Base-by-base conservation (phyloP, 2,113 vertebrate genomes). In the Hippocampus mohnikei region DNA sequence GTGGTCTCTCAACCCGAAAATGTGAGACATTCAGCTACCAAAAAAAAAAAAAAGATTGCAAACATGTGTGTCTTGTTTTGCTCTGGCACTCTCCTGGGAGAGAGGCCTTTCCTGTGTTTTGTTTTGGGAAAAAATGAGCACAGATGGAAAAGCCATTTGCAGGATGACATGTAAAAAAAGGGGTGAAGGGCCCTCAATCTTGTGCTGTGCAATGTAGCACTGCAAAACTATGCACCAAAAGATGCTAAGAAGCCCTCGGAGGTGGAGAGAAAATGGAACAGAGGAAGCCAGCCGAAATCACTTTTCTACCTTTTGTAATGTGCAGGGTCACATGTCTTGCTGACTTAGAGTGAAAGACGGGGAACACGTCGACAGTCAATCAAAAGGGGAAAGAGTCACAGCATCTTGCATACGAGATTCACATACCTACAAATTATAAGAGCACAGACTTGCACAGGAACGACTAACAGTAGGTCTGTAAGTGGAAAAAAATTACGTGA, bases 91-190 rank as follows among this genome's bases (percentile, higher is more conserved):
- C 56, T 73, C 69, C 4, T 13, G 60, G 67, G 63, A 50, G n/a
- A 40, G 21, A 16, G 71, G 69, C 46, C 59, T 66, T 83, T 71
- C 67, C 77, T 46, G 67, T 72, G 59, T 44, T 42, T 72, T 52
- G 71, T 63, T 55, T 66, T 66, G 53, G 59, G 75, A 58, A 64
- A 64, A 71, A 71, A 70, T 40, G 59, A 56, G 55, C 21, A 50
- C 86, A 88, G 79, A 87, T 85, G 90, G 85, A 85, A 88, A 85
- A 88, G 70, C 48, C 50, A 90, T 92, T 84, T 85, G 61, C 66
- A 66, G 71, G 79, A 76, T 77, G 73, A 78, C 55, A 59, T 75
- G 59, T 70, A 29, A 3, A 25, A 29, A 61, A 13, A 46, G 71
- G 77, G 69, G 69, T 67, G 64, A 69, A 61, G 46, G 66, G 66